phyloP scores from a whole-genome alignment of 2,888 invertebrate genomes.

The Escarpia spicata region DNA sequence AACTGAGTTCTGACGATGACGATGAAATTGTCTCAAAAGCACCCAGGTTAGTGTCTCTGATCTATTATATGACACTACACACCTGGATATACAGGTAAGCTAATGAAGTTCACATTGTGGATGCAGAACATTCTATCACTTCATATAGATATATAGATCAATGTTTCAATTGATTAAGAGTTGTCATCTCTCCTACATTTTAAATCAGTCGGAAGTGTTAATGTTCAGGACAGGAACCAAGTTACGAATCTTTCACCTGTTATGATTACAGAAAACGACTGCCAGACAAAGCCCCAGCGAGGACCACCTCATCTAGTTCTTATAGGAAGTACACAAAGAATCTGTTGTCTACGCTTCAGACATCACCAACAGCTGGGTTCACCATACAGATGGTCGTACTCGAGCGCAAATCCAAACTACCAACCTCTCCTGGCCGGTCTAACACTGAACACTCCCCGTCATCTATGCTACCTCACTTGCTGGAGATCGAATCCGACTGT shows the following conservation, averaged over 20 bases:
- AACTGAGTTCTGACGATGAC: background rate
- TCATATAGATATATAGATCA: no score
- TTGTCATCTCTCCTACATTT: no score
- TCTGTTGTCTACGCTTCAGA: background rate
- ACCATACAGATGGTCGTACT: background rate
- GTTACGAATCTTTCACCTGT: background rate
- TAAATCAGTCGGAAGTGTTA: no score
- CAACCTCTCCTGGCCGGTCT: background rate
- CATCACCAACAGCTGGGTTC: background rate
- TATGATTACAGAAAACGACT: background rate
- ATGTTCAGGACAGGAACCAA: no score
- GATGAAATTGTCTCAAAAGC: background rate
- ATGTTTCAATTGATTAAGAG: no score
- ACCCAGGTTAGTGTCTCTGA: background rate
- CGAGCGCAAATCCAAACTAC: background rate
- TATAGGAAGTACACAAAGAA: background rate
- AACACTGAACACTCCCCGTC: constrained; percentile 23
- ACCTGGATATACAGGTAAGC: no score
- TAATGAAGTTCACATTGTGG: no score
- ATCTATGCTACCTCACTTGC: constrained; percentile 48
- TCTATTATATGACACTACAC: no score
- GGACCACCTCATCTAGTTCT: background rate
- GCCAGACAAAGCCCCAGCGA: background rate
- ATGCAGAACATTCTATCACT: no score
- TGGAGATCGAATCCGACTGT: constrained; percentile 57